Evolutionary conservation across 2,113 vertebrate species (phyloP).

Genomic region (Eurypyga helias): DNA sequence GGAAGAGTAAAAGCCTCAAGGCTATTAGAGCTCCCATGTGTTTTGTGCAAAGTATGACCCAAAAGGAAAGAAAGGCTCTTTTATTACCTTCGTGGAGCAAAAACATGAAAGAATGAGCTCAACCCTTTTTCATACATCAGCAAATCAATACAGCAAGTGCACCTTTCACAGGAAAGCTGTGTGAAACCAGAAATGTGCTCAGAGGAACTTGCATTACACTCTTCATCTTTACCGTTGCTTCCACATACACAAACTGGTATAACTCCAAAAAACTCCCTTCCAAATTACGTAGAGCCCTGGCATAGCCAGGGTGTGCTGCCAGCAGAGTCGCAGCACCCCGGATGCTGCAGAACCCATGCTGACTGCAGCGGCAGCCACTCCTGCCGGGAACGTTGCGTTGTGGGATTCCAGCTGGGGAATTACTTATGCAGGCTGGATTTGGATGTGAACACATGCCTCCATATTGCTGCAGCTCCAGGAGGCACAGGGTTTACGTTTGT

Average conservation of each 20-base stretch:
- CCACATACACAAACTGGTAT: rapidly evolving
- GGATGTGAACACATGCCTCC: not conserved
- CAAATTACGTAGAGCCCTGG: not conserved
- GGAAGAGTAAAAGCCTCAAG: constrained; percentile 5
- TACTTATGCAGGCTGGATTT: not conserved
- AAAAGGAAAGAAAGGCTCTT: constrained; percentile 2
- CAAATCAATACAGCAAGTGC: constrained; percentile 16
- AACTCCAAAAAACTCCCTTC: not conserved
- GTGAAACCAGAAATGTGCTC: not conserved
- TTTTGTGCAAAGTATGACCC: not conserved
- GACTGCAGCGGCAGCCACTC: rapidly evolving
- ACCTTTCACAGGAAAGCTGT: not conserved
- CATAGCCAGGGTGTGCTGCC: not conserved
- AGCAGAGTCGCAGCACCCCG: rapidly evolving
- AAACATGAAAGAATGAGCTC: constrained; percentile 39
- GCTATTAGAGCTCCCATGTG: not conserved
- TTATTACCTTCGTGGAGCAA: not conserved
- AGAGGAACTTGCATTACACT: not conserved
- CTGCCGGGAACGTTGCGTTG: rapidly evolving
- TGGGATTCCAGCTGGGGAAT: not conserved
- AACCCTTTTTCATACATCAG: not conserved
- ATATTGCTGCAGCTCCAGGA: not conserved
- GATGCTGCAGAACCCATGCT: rapidly evolving
- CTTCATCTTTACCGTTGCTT: constrained; percentile 17
- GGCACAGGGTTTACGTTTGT: not conserved